Evolutionary conservation across 2,888 invertebrate species (phyloP).

Genomic region (Caenorhabditis drosophilae): DNA sequence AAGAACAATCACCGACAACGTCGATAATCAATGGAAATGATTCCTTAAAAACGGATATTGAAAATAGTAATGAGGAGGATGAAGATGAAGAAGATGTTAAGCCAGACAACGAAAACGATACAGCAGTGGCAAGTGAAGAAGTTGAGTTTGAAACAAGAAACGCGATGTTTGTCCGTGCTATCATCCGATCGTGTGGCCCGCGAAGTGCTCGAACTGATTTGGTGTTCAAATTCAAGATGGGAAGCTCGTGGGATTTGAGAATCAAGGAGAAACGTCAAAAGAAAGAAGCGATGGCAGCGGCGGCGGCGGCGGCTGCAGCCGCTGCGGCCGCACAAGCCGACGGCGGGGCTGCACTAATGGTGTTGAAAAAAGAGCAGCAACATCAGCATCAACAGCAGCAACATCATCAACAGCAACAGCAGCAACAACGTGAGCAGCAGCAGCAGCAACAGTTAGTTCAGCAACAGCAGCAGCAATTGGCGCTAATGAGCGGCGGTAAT

Average conservation of each 20-base stretch:
- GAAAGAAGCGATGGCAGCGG: conserved; percentile 1
- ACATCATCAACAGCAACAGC: background rate
- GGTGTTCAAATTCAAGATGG: conserved; percentile 12
- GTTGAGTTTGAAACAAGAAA: conserved; percentile 13
- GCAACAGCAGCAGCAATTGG: conserved; percentile 2
- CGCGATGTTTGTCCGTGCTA: conserved; percentile 14
- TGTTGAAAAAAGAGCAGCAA: conserved; percentile 3
- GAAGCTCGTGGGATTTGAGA: conserved; percentile 6
- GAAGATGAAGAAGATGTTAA: conserved; percentile 9
- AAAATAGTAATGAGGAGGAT: background rate
- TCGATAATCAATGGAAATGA: background rate
- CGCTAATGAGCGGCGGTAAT: no score
- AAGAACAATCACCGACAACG: background rate
- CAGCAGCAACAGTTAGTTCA: conserved; percentile 9
- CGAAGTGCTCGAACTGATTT: conserved; percentile 24
- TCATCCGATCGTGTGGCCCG: conserved; percentile 23
- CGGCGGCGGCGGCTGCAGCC: background rate
- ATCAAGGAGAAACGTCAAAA: conserved; percentile 15
- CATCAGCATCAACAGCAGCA: no score
- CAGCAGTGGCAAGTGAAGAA: conserved; percentile 1
- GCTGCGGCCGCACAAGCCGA: conserved; percentile 11
- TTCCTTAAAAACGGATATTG: background rate
- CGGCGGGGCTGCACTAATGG: conserved; percentile 9
- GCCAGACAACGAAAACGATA: conserved; percentile 7
- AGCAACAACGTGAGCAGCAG: conserved; percentile 1